These are phyloP conservation scores for Xanthorhoe spadicearia DNA, from an alignment of 2,888 invertebrate species.

Conservation along the genomic window DNA sequence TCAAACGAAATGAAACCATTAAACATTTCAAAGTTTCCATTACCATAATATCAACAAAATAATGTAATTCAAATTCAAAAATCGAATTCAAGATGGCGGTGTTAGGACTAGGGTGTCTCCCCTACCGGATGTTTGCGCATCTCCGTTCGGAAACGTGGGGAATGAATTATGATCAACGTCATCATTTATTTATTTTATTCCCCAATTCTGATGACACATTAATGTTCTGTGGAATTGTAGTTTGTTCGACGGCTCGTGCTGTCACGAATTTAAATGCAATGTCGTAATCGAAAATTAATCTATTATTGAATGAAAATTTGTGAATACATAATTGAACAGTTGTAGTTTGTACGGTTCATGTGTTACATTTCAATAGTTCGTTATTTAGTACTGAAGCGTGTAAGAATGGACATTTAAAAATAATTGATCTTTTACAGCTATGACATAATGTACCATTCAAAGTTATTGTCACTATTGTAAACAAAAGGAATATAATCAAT, in stretches of 20 bases:
- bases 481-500: background rate
- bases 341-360: constrained; percentile 2
- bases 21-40: constrained; percentile 41
- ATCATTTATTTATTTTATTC: constrained; percentile 71
- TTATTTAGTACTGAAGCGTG: background rate
- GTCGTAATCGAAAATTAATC: constrained; percentile 23
- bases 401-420: background rate
- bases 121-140: constrained; percentile 67
- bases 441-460: background rate
- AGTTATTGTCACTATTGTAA: constrained; percentile 5
- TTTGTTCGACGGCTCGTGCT: constrained; percentile 50
- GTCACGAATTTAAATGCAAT: constrained; percentile 36
- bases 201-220: constrained; percentile 65
- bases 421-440: background rate
- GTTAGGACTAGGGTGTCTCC: constrained; percentile 68
- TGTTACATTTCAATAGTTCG: background rate
- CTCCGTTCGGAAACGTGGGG: constrained; percentile 70
- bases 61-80: constrained; percentile 59
- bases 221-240: constrained; percentile 65
- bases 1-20: constrained; percentile 24
- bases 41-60: constrained; percentile 64
- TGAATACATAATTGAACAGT: constrained; percentile 15
- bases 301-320: constrained; percentile 27
- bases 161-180: constrained; percentile 60
- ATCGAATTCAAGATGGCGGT: constrained; percentile 75